These are phyloP conservation scores for Oscheius sp. DNA, from an alignment of 2,888 invertebrate species.

Conservation along the genomic window DNA sequence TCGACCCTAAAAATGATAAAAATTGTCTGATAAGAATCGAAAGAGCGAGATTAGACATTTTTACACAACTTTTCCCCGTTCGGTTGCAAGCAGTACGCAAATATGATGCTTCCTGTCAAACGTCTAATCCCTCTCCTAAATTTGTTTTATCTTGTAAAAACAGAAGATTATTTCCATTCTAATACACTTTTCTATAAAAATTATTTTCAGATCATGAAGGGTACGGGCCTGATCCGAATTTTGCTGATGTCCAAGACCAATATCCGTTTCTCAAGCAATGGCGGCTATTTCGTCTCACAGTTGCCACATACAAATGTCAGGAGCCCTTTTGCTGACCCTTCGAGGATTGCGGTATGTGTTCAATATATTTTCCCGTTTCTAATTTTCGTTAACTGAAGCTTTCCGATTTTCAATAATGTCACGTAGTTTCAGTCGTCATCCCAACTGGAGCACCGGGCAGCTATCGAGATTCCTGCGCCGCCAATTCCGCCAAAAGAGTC, in stretches of 20 bases:
- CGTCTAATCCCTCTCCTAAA: neutral
- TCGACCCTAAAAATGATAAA: neutral
- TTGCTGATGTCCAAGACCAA: neutral
- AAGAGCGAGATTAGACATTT: too few species aligned
- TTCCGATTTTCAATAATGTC: too few species aligned
- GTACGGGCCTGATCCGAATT: neutral
- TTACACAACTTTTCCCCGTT: too few species aligned
- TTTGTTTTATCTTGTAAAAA: neutral
- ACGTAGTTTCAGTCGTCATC: too few species aligned
- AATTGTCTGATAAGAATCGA: too few species aligned
- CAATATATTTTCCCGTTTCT: neutral
- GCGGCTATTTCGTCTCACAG: conserved; percentile 21
- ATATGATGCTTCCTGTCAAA: neutral
- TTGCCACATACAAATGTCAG: conserved; percentile 17
- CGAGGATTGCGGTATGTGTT: conserved; percentile 4
- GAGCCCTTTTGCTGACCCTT: conserved; percentile 30
- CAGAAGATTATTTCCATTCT: neutral
- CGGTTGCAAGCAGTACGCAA: too few species aligned
- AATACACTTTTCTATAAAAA: neutral
- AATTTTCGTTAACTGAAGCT: too few species aligned
- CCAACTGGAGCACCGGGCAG: too few species aligned
- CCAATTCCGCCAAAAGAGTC: too few species aligned
- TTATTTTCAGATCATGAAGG: conserved; percentile 22
- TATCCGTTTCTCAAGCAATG: conserved; percentile 18
- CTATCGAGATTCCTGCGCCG: too few species aligned